These are phyloP conservation scores for Nymphalis polychloros DNA, from an alignment of 2,888 invertebrate species.

Conservation along the genomic window DNA sequence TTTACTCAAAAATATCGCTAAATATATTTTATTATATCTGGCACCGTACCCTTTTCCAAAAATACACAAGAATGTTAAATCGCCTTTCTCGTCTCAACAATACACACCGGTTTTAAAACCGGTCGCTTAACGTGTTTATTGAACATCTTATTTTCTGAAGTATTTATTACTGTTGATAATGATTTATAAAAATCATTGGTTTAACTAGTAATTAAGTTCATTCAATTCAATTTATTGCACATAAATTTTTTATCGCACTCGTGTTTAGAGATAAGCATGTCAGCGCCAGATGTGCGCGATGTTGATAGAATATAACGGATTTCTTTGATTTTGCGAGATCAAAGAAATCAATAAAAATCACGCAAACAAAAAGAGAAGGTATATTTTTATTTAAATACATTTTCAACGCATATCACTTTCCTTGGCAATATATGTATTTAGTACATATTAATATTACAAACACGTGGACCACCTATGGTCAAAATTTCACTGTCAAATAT, in stretches of 20 bases:
- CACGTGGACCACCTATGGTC: too few relatives aligned
- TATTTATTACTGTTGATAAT: neutral
- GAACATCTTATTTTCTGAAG: neutral
- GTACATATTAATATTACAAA: too few relatives aligned
- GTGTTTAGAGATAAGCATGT: neutral
- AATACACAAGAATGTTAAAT: neutral
- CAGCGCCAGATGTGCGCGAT: neutral
- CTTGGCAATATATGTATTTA: too few relatives aligned
- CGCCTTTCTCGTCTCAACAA: neutral
- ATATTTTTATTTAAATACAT: too few relatives aligned
- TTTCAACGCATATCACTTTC: too few relatives aligned
- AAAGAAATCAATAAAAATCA: neutral
- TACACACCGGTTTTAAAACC: neutral
- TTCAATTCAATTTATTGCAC: constrained; percentile 6
- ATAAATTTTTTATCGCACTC: constrained; percentile 1
- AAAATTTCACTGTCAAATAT: too few relatives aligned
- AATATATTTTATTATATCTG: neutral
- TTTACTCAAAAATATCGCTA: neutral
- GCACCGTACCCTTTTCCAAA: neutral
- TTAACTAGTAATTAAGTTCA: neutral
- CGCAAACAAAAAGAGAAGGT: neutral
- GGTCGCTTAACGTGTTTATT: neutral
- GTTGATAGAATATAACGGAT: neutral
- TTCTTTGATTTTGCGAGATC: constrained; percentile 7
- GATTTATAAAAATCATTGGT: neutral